phyloP scores from a whole-genome alignment of 1,140 invertebrate species.

The Drosophila seguyi region DNA sequence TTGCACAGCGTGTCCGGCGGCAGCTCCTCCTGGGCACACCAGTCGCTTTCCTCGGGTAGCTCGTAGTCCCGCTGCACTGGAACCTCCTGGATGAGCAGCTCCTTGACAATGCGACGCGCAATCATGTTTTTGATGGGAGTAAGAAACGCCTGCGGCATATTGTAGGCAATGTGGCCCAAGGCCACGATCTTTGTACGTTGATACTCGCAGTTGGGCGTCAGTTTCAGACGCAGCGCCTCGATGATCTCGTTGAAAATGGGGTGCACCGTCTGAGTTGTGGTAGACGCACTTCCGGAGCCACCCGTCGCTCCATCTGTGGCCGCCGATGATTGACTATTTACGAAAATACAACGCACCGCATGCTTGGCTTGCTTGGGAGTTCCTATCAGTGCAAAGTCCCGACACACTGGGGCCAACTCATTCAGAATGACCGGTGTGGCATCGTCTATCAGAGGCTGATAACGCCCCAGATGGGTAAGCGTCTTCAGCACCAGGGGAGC shows the following conservation, averaged over 20 bases:
- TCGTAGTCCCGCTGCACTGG: slow-evolving; percentile 86
- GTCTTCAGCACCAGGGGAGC: slow-evolving; percentile 93
- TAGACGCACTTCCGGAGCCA: slow-evolving; percentile 48
- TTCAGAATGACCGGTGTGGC: slow-evolving; percentile 86
- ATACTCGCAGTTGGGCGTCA: slow-evolving; percentile 92
- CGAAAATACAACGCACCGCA: slow-evolving; percentile 95
- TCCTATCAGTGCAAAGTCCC: slow-evolving; percentile 93
- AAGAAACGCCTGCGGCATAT: slow-evolving; percentile 95
- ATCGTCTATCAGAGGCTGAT: slow-evolving; percentile 90
- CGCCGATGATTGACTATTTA: slow-evolving; percentile 87
- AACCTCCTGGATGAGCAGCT: slow-evolving; percentile 94
- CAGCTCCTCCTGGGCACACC: slow-evolving; percentile 95
- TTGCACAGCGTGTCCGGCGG: slow-evolving; percentile 97
- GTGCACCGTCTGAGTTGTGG: slow-evolving; percentile 88
- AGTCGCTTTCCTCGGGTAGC: slow-evolving; percentile 87
- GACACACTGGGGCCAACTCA: slow-evolving; percentile 92
- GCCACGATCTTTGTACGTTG: slow-evolving; percentile 97
- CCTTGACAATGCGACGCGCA: slow-evolving; percentile 97
- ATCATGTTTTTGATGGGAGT: slow-evolving; percentile 97
- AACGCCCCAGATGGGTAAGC: slow-evolving; percentile 95
- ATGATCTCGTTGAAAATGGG: slow-evolving; percentile 94
- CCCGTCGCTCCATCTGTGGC: slow-evolving; percentile 39
- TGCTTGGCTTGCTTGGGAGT: slow-evolving; percentile 98
- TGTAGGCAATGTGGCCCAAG: slow-evolving; percentile 96
- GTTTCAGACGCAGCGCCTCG: slow-evolving; percentile 91